A percentile compares a stretch with the other conserved stretches of the same genome.
Conservation (phyloP, 2,888 invertebrate genomes). For the Willowsia nigromaculata region DNA sequence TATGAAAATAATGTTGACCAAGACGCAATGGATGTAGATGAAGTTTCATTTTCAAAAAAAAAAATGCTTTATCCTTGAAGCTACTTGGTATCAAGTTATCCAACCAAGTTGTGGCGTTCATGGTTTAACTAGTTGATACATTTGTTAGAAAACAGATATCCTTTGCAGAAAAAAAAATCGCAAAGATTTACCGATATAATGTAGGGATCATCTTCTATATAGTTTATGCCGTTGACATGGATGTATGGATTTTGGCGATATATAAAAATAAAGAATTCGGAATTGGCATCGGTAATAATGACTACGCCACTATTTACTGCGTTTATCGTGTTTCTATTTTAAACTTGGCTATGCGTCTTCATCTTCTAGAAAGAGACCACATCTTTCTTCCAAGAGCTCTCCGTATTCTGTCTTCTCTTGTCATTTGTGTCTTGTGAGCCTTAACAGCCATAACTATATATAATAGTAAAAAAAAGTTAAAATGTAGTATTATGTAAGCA, state of each 20-base stretch:
- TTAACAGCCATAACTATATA: too few relatives aligned
- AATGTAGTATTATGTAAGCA: too few relatives aligned
- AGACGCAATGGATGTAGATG: neutral
- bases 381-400: neutral
- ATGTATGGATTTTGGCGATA: neutral
- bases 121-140: neutral
- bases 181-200: neutral
- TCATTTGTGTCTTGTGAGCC: too few relatives aligned
- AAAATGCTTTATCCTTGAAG: neutral
- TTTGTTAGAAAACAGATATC: neutral
- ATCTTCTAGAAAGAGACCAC: too few relatives aligned
- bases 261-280: conserved; percentile 12
- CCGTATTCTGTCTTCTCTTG: too few relatives aligned
- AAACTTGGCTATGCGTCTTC: conserved; percentile 5
- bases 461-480: too few relatives aligned
- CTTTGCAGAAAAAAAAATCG: neutral
- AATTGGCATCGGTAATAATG: conserved; percentile 23
- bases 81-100: neutral
- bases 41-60: neutral
- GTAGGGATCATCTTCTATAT: too few relatives aligned
- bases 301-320: conserved; percentile 21
- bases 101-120: neutral
- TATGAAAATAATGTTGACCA: neutral
- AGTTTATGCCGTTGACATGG: neutral
- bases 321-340: conserved; percentile 11